Base-by-base conservation (phyloP, 2,888 invertebrate genomes). In the Strigamia maritima region DNA sequence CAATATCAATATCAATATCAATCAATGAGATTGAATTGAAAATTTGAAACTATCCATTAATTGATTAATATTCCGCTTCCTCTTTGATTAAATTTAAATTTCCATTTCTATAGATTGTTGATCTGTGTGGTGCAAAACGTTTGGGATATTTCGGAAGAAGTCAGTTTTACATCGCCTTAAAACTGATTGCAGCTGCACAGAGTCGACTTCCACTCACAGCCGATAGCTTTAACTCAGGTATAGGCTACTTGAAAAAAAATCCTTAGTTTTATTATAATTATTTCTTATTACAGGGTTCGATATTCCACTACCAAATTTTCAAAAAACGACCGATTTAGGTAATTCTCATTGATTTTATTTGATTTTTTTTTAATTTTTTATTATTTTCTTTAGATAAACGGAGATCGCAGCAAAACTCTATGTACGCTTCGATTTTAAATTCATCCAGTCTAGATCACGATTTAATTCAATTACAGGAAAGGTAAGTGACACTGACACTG, bases 131-230 rank as follows among this genome's bases (percentile, higher is more conserved):
- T 44, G 86, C 86, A 14, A 86, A 86, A 80, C 81, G 86, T 76
- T 81, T 86, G 12, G 86, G 86, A 28, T 85, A 86, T 81, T 86
- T 87, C 84, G 86, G 86, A n/a, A 82, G 86, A 14, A 86, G 85
- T 82, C 87, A 87, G 83, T 87, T 87, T 82, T 87, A 86, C 81
- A 84, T 86, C 80, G 87, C 87, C n/a, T 83, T 87, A 77, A 86
- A 86, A 81, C 82, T 86, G 54, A 85, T 87, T 76, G 86, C 86
- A 35, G 84, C 84, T 49, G 86, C 85, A 16, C 87, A 87, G 82
- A 82, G 82, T 81, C 86, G 86, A 79, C 81, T 85, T 40, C 86
- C 86, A n/a, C 79, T 86, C n/a, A 83, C 83, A 78, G 80, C 84
- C 54, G 86, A 87, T 77, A 84, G 84, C 79, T 83, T 86, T 24